Evolutionary conservation across 2,113 vertebrate species (phyloP), one percentile per base, ranked within the genome.

Genomic region (Salvator merianae): DNA sequence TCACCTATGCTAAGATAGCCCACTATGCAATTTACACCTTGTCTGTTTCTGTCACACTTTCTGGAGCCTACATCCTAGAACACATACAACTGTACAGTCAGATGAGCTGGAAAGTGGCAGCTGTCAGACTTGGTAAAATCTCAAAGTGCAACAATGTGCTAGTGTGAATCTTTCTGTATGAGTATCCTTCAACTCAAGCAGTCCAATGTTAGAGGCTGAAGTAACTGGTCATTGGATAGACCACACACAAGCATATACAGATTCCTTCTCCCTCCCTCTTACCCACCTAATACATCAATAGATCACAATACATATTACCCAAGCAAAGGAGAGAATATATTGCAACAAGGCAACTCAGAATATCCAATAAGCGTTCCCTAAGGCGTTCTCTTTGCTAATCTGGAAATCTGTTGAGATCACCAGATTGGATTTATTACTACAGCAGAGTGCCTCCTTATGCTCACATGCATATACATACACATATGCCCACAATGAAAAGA

Each of bases 21-120:
- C 3, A n/a, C 92, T 92, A 93, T 75, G 90, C 91, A 96, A 96
- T 96, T 96, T 95, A 95, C 96, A 95, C 95, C 90, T 95, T 87
- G 79, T 89, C 78, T 30, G 0, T 82, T 89, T 38, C 77, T 38
- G 55, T 87, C 43, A 75, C 1, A 0, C 62, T 81, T 78, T 68
- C 78, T 1, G 0, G 70, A 77, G 81, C 85, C 89, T 86, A 84
- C n/a, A 0, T 14, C 83, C 62, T 0, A 0, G 69, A 8, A 28
- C 65, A 32, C 72, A 40, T n/a, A 16, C 6, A 84, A 73, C 40
- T 38, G 30, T 18, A 0, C 13, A 78, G 43, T 59, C 0, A 9
- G 13, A 0, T 84, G 82, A 88, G 68, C 89, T 62, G 78, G 50
- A 2, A 38, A 88, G 81, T 0, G 5, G 74, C 85, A 87, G 85